These are phyloP conservation scores for Bergia puertoricense DNA, from an alignment of 92 coral and sea anemone genomes.

Conservation along the genomic window DNA sequence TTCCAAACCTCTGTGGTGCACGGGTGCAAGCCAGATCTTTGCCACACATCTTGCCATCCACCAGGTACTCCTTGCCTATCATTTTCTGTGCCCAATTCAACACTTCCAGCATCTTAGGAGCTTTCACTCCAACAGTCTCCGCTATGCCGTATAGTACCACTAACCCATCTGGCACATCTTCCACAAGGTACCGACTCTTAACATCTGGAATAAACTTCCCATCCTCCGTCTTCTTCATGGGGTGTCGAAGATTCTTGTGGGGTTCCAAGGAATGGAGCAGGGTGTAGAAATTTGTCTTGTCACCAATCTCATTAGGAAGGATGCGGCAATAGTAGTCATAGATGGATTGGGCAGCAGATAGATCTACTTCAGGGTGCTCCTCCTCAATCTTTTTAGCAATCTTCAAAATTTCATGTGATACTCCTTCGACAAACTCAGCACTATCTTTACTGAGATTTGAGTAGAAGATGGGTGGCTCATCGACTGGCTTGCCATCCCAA, in stretches of 20 bases:
- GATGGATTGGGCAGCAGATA: slow-evolving; percentile 7
- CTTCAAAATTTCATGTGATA: slow-evolving; percentile 21
- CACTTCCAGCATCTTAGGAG: slow-evolving; percentile 58
- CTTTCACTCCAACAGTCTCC: slow-evolving; percentile 49
- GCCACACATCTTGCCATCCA: slow-evolving; percentile 47
- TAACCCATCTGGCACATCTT: slow-evolving; percentile 60
- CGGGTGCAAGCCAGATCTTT: slow-evolving; percentile 55
- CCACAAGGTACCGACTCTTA: slow-evolving; percentile 57
- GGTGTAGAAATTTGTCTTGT: slow-evolving; percentile 53
- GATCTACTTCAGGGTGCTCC: slow-evolving; percentile 13
- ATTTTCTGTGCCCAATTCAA: slow-evolving; percentile 54
- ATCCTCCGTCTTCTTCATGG: slow-evolving; percentile 45
- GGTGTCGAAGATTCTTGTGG: slow-evolving; percentile 56
- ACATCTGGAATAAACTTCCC: slow-evolving; percentile 56
- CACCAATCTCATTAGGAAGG: slow-evolving; percentile 50
- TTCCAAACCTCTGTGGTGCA: slow-evolving; percentile 60
- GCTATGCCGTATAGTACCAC: slow-evolving; percentile 58
- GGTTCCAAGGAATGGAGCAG: slow-evolving; percentile 49
- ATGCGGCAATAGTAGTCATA: slow-evolving; percentile 17
- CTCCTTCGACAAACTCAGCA: slow-evolving; percentile 40
- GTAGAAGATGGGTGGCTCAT: slow-evolving; percentile 64
- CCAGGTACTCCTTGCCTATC: slow-evolving; percentile 58
- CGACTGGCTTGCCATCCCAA: slow-evolving; percentile 68
- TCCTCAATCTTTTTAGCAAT: slow-evolving; percentile 23
- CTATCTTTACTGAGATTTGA: slow-evolving; percentile 45